Conservation (phyloP, 2,113 vertebrate genomes). For the Eidolon helvum region DNA sequence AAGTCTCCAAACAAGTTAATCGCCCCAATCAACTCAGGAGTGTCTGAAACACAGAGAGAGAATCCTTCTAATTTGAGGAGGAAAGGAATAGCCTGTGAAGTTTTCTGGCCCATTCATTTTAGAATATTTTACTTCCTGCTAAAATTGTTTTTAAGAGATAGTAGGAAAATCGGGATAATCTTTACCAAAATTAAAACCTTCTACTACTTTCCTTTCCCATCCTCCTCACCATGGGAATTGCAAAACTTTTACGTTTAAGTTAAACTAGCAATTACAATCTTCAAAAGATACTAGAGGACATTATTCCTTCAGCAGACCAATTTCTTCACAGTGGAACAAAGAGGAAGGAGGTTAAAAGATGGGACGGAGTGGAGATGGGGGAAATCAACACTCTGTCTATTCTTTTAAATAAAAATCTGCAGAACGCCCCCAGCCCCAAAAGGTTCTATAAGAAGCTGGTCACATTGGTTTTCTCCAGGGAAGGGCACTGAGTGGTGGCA, state of each 20-base stretch:
- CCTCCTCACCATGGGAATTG: not conserved
- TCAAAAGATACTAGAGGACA: not conserved
- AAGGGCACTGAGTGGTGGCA: not conserved
- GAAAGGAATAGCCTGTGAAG: not conserved
- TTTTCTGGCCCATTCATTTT: not conserved
- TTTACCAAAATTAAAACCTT: slow-evolving; percentile 34
- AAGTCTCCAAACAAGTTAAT: not conserved
- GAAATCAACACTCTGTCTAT: not conserved
- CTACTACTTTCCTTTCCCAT: not conserved
- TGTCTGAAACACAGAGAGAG: not conserved
- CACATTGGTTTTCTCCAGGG: not conserved
- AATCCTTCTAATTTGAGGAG: not conserved
- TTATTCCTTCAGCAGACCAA: not conserved
- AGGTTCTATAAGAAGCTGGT: not conserved
- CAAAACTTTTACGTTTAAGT: slow-evolving; percentile 6
- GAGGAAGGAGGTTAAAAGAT: not conserved
- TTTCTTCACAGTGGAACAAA: slow-evolving; percentile 45
- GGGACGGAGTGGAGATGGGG: not conserved
- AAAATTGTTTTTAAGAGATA: not conserved
- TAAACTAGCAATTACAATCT: slow-evolving; percentile 24
- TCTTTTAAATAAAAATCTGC: slow-evolving; percentile 20
- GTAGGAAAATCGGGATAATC: slow-evolving; percentile 28
- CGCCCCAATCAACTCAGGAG: not conserved
- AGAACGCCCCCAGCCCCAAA: not conserved
- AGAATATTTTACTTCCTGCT: slow-evolving; percentile 26